phyloP scores from a whole-genome alignment of 2,113 vertebrate species.

The Parotia lawesii region DNA sequence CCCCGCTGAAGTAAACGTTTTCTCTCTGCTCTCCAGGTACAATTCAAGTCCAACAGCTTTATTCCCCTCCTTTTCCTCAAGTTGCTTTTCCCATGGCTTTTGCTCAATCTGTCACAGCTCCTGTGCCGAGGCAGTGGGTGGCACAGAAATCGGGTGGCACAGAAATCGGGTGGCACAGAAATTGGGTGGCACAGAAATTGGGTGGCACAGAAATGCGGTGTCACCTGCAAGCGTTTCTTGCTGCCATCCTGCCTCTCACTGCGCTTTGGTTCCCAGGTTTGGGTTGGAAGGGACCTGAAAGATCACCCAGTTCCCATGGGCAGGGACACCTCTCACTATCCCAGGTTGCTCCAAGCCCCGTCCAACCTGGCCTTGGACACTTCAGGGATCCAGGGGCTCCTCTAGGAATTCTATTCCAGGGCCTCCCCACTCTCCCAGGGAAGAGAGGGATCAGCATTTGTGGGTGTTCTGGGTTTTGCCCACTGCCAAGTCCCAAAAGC shows the following conservation, averaged over 20 bases:
- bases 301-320: background rate
- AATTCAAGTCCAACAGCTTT: background rate
- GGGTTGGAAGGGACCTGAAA: too few species aligned
- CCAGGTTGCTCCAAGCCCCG: background rate
- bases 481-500: rapidly evolving
- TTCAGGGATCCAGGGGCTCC: background rate
- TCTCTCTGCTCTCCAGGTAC: background rate
- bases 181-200: too few species aligned
- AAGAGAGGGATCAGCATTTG: background rate
- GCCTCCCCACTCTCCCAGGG: background rate
- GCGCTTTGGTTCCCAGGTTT: background rate
- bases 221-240: background rate
- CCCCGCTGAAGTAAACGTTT: rapidly evolving
- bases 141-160: background rate
- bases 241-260: background rate
- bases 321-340: background rate
- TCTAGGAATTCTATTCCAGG: background rate
- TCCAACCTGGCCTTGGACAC: background rate
- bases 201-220: background rate
- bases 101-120: background rate
- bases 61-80: background rate
- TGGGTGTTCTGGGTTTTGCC: background rate
- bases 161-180: background rate
- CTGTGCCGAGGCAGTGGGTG: background rate
- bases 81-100: background rate